These are phyloP conservation scores for Colius striatus DNA, from an alignment of 2,113 vertebrate genomes.

Conservation along the genomic window DNA sequence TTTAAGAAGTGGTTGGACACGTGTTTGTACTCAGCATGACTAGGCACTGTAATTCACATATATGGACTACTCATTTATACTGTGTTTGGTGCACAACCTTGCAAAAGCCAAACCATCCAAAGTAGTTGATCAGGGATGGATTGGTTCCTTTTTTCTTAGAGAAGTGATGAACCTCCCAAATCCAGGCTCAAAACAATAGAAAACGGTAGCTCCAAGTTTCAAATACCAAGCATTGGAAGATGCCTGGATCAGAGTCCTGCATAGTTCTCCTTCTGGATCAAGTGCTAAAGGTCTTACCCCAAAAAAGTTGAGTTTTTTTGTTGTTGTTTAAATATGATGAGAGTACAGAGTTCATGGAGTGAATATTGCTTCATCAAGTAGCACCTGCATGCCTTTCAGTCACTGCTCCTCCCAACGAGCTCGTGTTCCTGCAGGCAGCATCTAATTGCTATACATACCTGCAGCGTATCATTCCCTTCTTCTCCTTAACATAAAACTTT, in stretches of 20 bases:
- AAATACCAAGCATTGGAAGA: neutral
- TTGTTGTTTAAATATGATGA: neutral
- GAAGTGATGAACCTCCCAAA: neutral
- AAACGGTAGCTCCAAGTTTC: neutral
- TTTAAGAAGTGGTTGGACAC: neutral
- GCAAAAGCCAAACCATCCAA: neutral
- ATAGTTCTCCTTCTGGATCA: neutral
- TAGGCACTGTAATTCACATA: neutral
- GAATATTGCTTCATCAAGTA: neutral
- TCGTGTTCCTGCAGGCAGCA: constrained; percentile 8
- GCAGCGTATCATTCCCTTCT: constrained; percentile 6
- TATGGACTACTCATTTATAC: neutral
- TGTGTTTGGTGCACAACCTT: neutral
- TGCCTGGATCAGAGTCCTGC: neutral
- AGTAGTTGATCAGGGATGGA: neutral
- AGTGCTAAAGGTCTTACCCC: neutral
- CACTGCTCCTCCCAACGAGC: neutral
- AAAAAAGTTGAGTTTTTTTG: neutral
- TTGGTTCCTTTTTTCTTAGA: neutral
- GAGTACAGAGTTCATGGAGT: neutral
- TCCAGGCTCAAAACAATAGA: neutral
- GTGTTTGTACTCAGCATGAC: neutral
- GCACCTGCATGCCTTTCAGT: neutral
- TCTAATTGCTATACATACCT: constrained; percentile 29
- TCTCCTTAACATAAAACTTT: constrained; percentile 34